Evolutionary conservation across 2,888 invertebrate species (phyloP).

Genomic region (Xylocampa areola): DNA sequence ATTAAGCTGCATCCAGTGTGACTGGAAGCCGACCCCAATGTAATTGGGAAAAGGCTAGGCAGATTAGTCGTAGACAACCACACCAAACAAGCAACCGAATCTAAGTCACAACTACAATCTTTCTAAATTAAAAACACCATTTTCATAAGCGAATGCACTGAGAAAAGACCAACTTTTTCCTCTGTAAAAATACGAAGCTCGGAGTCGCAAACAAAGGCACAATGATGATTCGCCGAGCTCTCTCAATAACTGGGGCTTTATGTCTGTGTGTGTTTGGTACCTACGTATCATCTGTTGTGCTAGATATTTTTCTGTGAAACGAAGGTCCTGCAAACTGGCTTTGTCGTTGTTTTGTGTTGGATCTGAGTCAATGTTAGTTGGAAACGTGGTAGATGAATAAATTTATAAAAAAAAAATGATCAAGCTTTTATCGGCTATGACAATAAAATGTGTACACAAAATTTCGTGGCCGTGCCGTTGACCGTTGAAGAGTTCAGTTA

Average conservation of each 20-base stretch:
- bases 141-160: slow-evolving; percentile 49
- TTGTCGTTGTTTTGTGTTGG: too few relatives aligned
- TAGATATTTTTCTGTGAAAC: neutral
- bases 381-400: too few relatives aligned
- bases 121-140: slow-evolving; percentile 54
- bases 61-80: too few relatives aligned
- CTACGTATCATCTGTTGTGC: slow-evolving; percentile 34
- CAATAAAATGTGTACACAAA: too few relatives aligned
- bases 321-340: neutral
- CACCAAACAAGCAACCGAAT: neutral
- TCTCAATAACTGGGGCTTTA: slow-evolving; percentile 59
- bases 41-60: too few relatives aligned
- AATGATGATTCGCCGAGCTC: slow-evolving; percentile 48
- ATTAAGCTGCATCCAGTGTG: too few relatives aligned
- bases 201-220: slow-evolving; percentile 55
- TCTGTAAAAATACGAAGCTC: slow-evolving; percentile 58
- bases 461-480: too few relatives aligned
- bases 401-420: too few relatives aligned
- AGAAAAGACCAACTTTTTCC: slow-evolving; percentile 57
- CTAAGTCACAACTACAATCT: slow-evolving; percentile 31
- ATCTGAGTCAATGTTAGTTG: too few relatives aligned
- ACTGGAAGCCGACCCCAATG: too few relatives aligned
- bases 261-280: slow-evolving; percentile 5
- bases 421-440: too few relatives aligned
- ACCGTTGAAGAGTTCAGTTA: too few relatives aligned